phyloP scores from a whole-genome alignment of 2,888 invertebrate species.

The Drosophila quinaria region DNA sequence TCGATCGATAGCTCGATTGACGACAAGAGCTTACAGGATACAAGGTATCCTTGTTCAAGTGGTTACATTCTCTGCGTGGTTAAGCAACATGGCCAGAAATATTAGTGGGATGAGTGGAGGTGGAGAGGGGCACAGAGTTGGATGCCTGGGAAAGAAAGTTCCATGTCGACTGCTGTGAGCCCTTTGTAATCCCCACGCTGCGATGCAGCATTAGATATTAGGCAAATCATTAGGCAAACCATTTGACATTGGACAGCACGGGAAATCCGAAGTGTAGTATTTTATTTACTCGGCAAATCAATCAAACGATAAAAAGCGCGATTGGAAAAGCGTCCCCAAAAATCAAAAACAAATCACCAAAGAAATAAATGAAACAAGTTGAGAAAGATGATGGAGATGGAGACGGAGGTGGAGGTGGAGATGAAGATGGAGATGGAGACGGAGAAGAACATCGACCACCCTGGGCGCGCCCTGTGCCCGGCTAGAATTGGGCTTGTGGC shows the following conservation, averaged over 20 bases:
- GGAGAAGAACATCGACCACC: slow-evolving; percentile 52
- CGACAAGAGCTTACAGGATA: slow-evolving; percentile 6
- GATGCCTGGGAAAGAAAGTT: slow-evolving; percentile 47
- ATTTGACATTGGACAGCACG: slow-evolving; percentile 39
- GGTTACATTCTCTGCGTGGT: not conserved
- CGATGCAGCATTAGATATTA: slow-evolving; percentile 47
- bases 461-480: slow-evolving; percentile 54
- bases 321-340: slow-evolving; percentile 44
- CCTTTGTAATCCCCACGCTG: slow-evolving; percentile 47
- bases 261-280: slow-evolving; percentile 1
- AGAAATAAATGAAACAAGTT: not conserved
- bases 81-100: not conserved
- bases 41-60: not conserved
- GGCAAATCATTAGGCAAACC: slow-evolving; percentile 55
- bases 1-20: not conserved
- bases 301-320: slow-evolving; percentile 58
- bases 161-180: slow-evolving; percentile 41
- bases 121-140: slow-evolving; percentile 13
- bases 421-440: not conserved
- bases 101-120: no score
- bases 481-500: slow-evolving; percentile 27
- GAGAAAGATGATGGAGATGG: no score
- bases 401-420: not conserved
- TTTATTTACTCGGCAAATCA: slow-evolving; percentile 50
- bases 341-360: not conserved